Evolutionary conservation across 2,113 vertebrate genomes (phyloP), one percentile per base, ranked within the genome.

Genomic region (Hemiprocne comata): DNA sequence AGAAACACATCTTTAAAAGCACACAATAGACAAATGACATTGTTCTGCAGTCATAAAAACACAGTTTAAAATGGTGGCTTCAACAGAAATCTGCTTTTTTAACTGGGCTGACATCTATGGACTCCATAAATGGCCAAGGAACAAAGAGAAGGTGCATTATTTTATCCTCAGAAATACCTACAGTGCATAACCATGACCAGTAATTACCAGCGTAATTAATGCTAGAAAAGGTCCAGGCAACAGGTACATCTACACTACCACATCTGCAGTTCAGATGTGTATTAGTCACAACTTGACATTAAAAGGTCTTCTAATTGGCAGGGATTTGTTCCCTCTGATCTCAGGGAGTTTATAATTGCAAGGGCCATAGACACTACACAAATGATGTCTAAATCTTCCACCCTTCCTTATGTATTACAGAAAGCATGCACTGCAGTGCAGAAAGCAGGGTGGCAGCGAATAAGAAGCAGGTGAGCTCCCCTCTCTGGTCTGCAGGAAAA

Each of bases 251-350:
- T 88, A 72, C 15, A 31, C 48, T 53, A 57, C 53, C 70, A 94
- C 93, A 97, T 96, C 90, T 96, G 95, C 85, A 74, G 85, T 57
- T 96, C 95, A 96, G 88, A 93, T 93, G 90, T 67, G 94, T 96
- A 89, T 87, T 96, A 88, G 85, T 90, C 90, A 95, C 36, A 77
- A 90, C 31, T 77, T 88, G 85, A 95, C 77, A 78, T 94, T 93
- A 90, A 86, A 94, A 94, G 71, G 55, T 50, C 38, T 90, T 60
- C 50, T 93, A 90, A 95, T 67, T 91, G 85, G 79, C 79, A 95
- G 80, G 69, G 61, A 58, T 88, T 88, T 93, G 50, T 46, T 84
- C 44, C 44, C 34, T 90, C 76, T 94, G 93, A 94, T 94, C 69
- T 90, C 73, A 78, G 79, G 87, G 93, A 94, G 48, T 92, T 94